phyloP scores from a whole-genome alignment of 2,113 vertebrate genomes.

The Saguinus imperator region DNA sequence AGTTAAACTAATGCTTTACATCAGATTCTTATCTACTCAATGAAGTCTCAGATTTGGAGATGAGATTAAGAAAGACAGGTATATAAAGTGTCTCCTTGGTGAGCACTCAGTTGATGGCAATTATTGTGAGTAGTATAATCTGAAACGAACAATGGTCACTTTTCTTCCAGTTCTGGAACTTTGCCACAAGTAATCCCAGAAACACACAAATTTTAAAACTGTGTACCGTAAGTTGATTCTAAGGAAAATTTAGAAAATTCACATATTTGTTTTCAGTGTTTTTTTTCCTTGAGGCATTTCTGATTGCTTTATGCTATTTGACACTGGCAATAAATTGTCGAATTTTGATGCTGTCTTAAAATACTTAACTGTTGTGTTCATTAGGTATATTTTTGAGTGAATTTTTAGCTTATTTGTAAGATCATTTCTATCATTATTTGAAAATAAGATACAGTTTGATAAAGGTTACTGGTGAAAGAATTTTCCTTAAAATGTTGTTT shows the following conservation, averaged over 20 bases:
- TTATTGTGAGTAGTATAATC: not conserved
- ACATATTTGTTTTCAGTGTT: not conserved
- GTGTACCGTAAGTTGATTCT: not conserved
- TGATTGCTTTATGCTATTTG: not conserved
- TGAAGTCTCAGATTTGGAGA: not conserved
- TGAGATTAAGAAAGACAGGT: too few relatives aligned
- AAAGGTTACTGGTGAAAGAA: not conserved
- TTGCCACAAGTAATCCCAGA: not conserved
- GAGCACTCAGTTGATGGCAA: not conserved
- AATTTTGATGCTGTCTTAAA: constrained; percentile 21
- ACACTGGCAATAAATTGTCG: not conserved
- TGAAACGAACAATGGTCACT: not conserved
- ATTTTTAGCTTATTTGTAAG: constrained; percentile 29
- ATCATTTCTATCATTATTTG: constrained; percentile 24
- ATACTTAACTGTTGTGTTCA: not conserved
- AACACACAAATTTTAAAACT: not conserved
- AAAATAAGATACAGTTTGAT: constrained; percentile 16
- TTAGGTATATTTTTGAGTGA: not conserved
- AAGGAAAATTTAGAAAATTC: not conserved
- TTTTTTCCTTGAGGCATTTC: not conserved
- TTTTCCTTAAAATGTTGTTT: constrained; percentile 44
- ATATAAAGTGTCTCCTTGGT: not conserved
- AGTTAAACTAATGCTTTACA: not conserved
- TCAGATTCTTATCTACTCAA: not conserved
- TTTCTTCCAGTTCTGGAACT: not conserved